These are phyloP conservation scores for Drosophila mulleri DNA, from an alignment of 2,888 invertebrate species.

Conservation along the genomic window DNA sequence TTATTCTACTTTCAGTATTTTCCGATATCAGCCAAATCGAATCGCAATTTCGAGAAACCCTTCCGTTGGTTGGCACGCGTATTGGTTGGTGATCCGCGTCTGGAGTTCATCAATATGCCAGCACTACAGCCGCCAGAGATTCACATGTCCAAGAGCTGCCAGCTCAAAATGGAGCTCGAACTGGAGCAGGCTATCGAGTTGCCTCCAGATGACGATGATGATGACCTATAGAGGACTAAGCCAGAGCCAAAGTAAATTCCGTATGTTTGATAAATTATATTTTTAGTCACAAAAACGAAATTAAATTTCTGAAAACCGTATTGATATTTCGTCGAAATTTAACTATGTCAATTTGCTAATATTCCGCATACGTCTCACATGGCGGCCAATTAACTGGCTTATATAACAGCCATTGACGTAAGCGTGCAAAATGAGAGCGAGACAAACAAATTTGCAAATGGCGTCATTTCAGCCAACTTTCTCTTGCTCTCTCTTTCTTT, in stretches of 20 bases:
- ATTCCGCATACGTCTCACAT: conserved; percentile 24
- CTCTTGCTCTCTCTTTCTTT: background rate
- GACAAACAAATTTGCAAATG: conserved; percentile 39
- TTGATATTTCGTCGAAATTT: background rate
- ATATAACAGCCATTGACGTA: conserved; percentile 58
- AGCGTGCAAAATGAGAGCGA: conserved; percentile 31
- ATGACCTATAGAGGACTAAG: background rate
- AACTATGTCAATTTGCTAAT: background rate
- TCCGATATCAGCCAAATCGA: conserved; percentile 98
- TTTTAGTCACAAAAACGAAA: background rate
- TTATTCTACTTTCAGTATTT: conserved; percentile 92
- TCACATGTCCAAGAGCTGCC: conserved; percentile 97
- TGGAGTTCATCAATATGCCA: conserved; percentile 99
- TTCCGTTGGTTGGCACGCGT: conserved; percentile 99
- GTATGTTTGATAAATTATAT: background rate
- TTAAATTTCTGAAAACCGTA: background rate
- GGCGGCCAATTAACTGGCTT: conserved; percentile 34
- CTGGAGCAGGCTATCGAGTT: conserved; percentile 96
- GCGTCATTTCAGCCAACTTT: conserved; percentile 47
- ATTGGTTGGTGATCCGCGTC: conserved; percentile 97
- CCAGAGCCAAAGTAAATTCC: background rate
- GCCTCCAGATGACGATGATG: conserved; percentile 96
- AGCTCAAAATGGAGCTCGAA: conserved; percentile 97
- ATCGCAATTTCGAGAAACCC: conserved; percentile 99
- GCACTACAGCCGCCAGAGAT: conserved; percentile 98